Percentiles rank a stretch among this genome's conserved stretches.
These are phyloP conservation scores for Muntiacus muntjak DNA, from an alignment of 2,113 vertebrate species.

Conservation along the genomic window DNA sequence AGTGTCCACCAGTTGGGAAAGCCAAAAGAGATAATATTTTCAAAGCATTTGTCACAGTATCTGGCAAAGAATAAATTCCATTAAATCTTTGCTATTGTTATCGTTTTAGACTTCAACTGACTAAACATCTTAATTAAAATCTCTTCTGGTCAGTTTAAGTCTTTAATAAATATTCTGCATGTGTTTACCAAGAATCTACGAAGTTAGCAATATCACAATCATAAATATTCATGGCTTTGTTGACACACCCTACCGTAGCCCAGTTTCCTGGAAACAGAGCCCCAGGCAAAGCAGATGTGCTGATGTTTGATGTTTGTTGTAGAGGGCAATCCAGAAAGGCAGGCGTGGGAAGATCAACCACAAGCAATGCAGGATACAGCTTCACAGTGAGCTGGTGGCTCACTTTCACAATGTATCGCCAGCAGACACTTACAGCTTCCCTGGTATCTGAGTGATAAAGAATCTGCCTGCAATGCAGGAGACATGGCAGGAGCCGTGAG, in stretches of 20 bases:
- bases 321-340: background rate
- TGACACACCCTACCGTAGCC: background rate
- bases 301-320: background rate
- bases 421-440: background rate
- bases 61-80: background rate
- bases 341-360: background rate
- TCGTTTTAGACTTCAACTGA: background rate
- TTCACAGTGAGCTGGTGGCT: background rate
- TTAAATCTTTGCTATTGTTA: constrained; percentile 5
- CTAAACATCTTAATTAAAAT: constrained; percentile 25
- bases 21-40: background rate
- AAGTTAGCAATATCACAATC: background rate
- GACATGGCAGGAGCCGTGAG: background rate
- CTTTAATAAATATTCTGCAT: background rate
- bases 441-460: background rate
- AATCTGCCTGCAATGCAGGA: background rate
- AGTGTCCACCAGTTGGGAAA: background rate
- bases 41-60: background rate
- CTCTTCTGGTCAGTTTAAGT: background rate
- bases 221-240: background rate
- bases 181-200: background rate
- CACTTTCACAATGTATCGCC: background rate
- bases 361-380: background rate
- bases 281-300: background rate
- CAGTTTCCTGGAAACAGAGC: background rate